These are phyloP conservation scores for Poeciliopsis occidentalis DNA, from an alignment of 2,113 vertebrate species.

Conservation along the genomic window DNA sequence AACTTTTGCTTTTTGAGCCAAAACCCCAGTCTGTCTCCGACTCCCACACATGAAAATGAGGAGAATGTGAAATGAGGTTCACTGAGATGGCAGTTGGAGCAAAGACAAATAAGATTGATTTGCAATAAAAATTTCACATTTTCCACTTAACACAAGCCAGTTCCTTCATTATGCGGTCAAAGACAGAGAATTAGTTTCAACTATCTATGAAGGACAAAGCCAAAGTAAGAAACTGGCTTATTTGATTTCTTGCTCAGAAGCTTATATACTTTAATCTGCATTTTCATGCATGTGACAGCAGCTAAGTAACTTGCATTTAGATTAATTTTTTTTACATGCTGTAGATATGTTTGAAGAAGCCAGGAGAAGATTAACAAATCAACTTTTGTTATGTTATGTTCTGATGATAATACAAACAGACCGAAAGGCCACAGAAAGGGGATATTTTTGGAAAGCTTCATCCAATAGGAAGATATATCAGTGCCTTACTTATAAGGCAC, in stretches of 20 bases:
- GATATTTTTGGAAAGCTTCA: neutral
- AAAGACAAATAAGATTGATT: conserved; percentile 74
- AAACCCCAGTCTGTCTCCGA: conserved; percentile 50
- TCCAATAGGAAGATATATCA: neutral
- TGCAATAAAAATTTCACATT: conserved; percentile 65
- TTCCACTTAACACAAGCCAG: conserved; percentile 70
- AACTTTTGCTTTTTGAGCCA: conserved; percentile 52
- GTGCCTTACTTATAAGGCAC: no score
- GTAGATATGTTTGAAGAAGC: neutral
- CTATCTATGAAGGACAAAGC: conserved; percentile 14
- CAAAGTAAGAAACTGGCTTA: neutral
- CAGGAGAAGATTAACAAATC: neutral
- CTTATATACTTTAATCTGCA: neutral
- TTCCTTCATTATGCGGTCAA: conserved; percentile 44
- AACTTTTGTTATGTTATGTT: neutral
- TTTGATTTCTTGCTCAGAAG: conserved; percentile 6
- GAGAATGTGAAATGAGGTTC: conserved; percentile 73
- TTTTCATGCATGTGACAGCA: no score
- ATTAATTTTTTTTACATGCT: no score
- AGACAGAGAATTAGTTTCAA: conserved; percentile 35
- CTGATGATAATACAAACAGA: neutral
- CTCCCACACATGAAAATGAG: conserved; percentile 71
- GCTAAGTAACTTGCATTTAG: no score
- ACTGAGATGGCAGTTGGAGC: conserved; percentile 61
- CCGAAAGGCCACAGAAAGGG: neutral